Evolutionary conservation across 2,113 vertebrate genomes (phyloP).

Genomic region (Arizona elegans): DNA sequence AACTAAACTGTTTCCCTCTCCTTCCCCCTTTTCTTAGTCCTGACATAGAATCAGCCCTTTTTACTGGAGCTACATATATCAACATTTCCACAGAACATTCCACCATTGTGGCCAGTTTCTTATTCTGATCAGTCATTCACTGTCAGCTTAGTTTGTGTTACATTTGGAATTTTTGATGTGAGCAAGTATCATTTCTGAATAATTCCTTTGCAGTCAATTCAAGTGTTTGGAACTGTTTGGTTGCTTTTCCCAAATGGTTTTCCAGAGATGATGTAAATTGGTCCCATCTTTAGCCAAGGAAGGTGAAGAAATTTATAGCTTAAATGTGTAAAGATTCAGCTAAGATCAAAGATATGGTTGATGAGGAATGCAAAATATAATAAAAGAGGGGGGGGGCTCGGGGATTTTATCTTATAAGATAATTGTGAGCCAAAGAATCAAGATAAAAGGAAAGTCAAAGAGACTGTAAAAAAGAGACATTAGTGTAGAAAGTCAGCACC

Average conservation of each 20-base stretch:
- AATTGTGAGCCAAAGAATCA: background rate
- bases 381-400: no score
- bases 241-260: background rate
- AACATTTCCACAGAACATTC: no score
- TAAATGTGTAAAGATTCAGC: background rate
- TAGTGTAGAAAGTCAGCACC: background rate
- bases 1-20: no score
- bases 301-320: background rate
- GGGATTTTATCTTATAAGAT: background rate
- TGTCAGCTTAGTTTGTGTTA: no score
- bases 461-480: background rate
- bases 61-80: no score
- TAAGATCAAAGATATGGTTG: background rate
- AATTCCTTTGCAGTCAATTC: background rate
- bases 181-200: no score
- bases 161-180: no score
- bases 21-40: no score
- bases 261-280: background rate
- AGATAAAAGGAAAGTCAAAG: background rate
- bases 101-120: no score
- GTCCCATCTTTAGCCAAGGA: background rate
- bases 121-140: no score
- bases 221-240: background rate
- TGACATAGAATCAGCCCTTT: no score
- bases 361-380: background rate